Evolutionary conservation across 1,140 invertebrate species (phyloP).

Genomic region (Odontomachus brunneus): DNA sequence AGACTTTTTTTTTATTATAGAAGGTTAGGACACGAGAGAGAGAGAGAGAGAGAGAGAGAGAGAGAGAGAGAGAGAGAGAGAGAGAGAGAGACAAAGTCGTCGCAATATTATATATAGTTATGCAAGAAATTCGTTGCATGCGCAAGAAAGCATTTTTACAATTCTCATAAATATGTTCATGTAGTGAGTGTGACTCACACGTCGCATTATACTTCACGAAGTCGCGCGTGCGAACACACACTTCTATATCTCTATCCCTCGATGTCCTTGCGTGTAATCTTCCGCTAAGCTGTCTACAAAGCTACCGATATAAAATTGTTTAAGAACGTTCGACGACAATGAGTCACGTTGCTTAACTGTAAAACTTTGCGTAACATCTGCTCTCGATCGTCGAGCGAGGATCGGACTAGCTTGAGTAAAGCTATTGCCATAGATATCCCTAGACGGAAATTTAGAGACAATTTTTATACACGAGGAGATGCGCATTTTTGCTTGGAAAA

Average conservation of each 20-base stretch:
- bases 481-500: background rate
- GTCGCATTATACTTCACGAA: background rate
- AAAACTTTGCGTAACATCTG: conserved; percentile 55
- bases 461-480: background rate
- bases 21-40: too few relatives aligned
- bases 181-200: conserved; percentile 47
- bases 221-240: background rate
- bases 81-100: background rate
- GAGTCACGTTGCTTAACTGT: conserved; percentile 45
- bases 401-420: conserved; percentile 32
- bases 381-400: conserved; percentile 49
- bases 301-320: conserved; percentile 37
- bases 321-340: conserved; percentile 56
- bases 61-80: too few relatives aligned
- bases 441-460: background rate
- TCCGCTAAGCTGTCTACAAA: conserved; percentile 40
- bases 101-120: conserved; percentile 9
- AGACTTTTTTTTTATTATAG: too few relatives aligned
- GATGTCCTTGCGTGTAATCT: conserved; percentile 54
- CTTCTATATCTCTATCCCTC: conserved; percentile 34
- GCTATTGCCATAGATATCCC: conserved; percentile 8
- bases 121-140: conserved; percentile 1
- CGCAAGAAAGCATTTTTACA: conserved; percentile 7
- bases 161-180: conserved; percentile 32
- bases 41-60: too few relatives aligned